Percentiles rank a stretch among this genome's conserved stretches.
Conservation (phyloP, 2,888 invertebrate genomes). For the Escarpia spicata region DNA sequence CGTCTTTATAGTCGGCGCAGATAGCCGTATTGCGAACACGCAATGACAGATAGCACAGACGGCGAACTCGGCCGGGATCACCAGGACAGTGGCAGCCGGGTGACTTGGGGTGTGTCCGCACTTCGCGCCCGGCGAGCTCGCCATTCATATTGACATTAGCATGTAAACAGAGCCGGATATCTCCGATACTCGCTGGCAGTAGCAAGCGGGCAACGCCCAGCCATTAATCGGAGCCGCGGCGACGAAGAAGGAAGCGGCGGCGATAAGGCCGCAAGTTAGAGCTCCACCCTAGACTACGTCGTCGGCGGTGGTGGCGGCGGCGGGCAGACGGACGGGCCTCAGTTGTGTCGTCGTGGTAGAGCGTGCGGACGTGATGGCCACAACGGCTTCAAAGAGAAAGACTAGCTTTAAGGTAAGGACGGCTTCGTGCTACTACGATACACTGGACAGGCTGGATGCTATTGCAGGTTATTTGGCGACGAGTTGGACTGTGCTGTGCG, state of each 20-base stretch:
- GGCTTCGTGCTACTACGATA: background rate
- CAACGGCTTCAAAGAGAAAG: background rate
- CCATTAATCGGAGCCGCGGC: slow-evolving; percentile 4
- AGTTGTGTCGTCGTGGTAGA: background rate
- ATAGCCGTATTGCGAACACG: background rate
- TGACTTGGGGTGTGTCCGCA: background rate
- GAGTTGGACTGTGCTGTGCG: background rate
- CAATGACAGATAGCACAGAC: background rate
- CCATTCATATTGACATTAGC: slow-evolving; percentile 13
- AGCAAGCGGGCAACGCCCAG: background rate
- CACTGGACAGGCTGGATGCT: background rate
- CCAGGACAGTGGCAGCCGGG: background rate
- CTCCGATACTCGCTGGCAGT: background rate
- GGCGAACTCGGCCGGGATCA: background rate
- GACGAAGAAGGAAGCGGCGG: slow-evolving; percentile 13
- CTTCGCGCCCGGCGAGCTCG: background rate
- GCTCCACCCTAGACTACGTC: background rate
- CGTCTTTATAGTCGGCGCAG: background rate
- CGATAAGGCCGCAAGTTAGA: background rate
- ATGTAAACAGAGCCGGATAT: slow-evolving; percentile 13
- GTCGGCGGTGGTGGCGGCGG: background rate
- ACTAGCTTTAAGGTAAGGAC: slow-evolving; percentile 6
- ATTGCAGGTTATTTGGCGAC: background rate
- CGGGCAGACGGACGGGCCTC: background rate
- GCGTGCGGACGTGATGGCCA: slow-evolving; percentile 12